Conservation (phyloP, 2,888 invertebrate species). For the Aleiodes alternator region DNA sequence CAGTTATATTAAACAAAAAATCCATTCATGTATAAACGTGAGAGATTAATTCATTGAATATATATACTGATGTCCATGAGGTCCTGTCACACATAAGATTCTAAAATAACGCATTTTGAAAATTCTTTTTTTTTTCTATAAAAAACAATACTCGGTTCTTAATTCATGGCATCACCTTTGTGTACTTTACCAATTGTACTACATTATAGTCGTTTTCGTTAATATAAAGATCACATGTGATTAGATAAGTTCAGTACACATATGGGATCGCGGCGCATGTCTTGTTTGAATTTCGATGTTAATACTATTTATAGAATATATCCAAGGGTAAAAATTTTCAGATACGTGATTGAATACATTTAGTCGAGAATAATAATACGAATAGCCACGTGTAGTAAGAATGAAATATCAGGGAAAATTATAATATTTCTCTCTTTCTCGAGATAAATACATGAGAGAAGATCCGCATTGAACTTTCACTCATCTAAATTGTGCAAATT, state of each 20-base stretch:
- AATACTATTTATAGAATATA: constrained; percentile 20
- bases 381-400: background rate
- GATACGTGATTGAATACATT: constrained; percentile 26
- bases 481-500: background rate
- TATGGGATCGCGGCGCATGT: background rate
- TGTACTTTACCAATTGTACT: no score
- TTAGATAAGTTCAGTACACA: constrained; percentile 45
- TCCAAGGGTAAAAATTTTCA: constrained; percentile 33
- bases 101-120: background rate
- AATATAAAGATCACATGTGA: constrained; percentile 8
- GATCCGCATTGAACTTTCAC: no score
- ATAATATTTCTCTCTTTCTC: no score
- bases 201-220: background rate
- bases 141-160: background rate
- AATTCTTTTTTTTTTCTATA: background rate
- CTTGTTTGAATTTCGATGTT: constrained; percentile 9
- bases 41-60: no score
- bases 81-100: no score
- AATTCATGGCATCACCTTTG: no score
- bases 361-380: constrained; percentile 1
- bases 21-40: no score
- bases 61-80: no score
- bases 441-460: no score
- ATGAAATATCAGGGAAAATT: no score
- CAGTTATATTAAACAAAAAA: background rate